These are phyloP conservation scores for Agelastica alni DNA, from an alignment of 2,888 invertebrate genomes.

Conservation along the genomic window DNA sequence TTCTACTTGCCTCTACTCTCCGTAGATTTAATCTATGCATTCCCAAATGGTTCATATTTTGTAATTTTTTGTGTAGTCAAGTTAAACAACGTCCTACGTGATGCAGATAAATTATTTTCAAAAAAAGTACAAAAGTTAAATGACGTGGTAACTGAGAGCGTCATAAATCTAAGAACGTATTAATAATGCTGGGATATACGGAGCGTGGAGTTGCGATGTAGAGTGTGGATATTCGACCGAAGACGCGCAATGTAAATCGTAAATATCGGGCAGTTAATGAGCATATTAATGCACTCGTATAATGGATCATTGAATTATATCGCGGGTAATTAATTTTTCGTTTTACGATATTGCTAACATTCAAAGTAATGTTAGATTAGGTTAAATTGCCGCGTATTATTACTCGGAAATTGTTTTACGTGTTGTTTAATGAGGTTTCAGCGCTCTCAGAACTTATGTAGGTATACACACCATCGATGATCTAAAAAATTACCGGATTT, in stretches of 20 bases:
- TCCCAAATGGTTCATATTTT: too few relatives aligned
- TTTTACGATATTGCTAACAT: slow-evolving; percentile 24
- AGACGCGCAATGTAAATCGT: slow-evolving; percentile 15
- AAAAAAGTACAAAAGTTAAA: not conserved
- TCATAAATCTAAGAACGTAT: not conserved
- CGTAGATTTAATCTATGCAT: too few relatives aligned
- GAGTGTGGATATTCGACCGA: not conserved
- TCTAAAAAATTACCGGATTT: not conserved
- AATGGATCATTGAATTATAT: slow-evolving; percentile 28
- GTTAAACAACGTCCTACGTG: too few relatives aligned
- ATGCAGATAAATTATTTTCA: not conserved
- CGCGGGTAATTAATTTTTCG: slow-evolving; percentile 23
- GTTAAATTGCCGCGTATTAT: slow-evolving; percentile 14
- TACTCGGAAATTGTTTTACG: not conserved
- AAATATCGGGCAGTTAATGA: slow-evolving; percentile 25
- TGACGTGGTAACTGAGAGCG: not conserved
- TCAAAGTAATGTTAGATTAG: slow-evolving; percentile 19
- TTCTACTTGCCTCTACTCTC: too few relatives aligned
- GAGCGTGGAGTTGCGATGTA: not conserved
- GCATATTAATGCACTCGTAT: slow-evolving; percentile 22
- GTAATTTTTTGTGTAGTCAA: too few relatives aligned
- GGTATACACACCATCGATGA: not conserved
- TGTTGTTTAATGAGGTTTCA: not conserved
- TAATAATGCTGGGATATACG: not conserved
- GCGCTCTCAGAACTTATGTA: not conserved